Percentiles rank a stretch among this genome's conserved stretches.
Conservation (phyloP, 2,113 vertebrate species). For the Cyanoramphus novaezelandiae region DNA sequence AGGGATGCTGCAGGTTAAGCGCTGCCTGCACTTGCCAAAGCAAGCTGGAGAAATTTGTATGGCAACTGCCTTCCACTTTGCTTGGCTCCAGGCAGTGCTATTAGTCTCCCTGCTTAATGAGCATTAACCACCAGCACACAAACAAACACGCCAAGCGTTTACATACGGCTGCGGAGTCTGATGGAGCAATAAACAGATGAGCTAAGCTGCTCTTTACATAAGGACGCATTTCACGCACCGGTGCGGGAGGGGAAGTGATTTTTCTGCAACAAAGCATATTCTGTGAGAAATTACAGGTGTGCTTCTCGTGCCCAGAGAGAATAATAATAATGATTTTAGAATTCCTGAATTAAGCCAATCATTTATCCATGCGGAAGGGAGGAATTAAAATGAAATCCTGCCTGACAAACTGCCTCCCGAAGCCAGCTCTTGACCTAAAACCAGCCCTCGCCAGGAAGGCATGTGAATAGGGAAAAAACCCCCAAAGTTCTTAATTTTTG, state of each 20-base stretch:
- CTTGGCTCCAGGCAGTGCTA: constrained; percentile 15
- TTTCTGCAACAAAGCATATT: constrained; percentile 17
- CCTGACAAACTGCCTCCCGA: constrained; percentile 52
- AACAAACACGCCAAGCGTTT: constrained; percentile 1
- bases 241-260: not conserved
- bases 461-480: not conserved
- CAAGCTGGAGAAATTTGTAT: not conserved
- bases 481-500: not conserved
- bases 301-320: constrained; percentile 42
- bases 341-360: constrained; percentile 54
- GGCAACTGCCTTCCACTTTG: not conserved
- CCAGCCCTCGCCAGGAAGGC: not conserved
- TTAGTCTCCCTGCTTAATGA: constrained; percentile 19
- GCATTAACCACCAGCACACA: constrained; percentile 2
- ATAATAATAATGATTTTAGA: constrained; percentile 18
- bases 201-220: not conserved
- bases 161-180: not conserved
- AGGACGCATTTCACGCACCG: not conserved
- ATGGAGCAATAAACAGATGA: not conserved
- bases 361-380: not conserved
- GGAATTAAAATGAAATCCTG: constrained; percentile 3
- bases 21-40: not conserved
- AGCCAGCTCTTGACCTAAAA: constrained; percentile 59
- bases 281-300: constrained; percentile 54
- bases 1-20: not conserved